Percentiles rank a stretch among this genome's conserved stretches.
Evolutionary conservation across 2,888 invertebrate species (phyloP).

Genomic region (Trichopoda pennipes): DNA sequence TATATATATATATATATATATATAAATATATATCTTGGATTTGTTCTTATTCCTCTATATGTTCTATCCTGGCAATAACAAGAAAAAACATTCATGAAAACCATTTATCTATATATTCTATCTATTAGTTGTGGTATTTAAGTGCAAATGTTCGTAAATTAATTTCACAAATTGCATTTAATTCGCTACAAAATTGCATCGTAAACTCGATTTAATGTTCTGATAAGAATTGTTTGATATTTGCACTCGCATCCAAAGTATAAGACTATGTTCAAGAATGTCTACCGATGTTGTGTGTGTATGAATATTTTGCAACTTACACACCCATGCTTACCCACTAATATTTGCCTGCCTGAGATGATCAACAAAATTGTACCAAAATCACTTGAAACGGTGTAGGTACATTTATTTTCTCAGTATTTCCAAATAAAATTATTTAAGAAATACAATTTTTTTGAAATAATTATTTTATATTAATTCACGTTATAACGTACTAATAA

Average conservation of each 20-base stretch:
- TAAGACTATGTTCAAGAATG: conserved; percentile 9
- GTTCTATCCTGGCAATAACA: conserved; percentile 2
- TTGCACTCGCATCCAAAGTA: conserved; percentile 20
- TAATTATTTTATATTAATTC: too few species aligned
- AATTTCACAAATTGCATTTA: conserved; percentile 76
- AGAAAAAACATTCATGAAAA: not conserved
- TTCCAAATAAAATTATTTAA: not conserved
- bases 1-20: not conserved
- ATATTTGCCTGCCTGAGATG: conserved; percentile 22
- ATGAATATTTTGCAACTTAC: conserved; percentile 5
- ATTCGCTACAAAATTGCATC: conserved; percentile 71
- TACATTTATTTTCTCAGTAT: not conserved
- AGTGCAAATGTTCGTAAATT: conserved; percentile 75
- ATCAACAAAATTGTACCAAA: not conserved
- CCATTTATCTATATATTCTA: conserved; percentile 71
- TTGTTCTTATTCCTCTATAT: conserved; percentile 1
- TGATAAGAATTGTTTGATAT: conserved; percentile 71
- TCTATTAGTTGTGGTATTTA: conserved; percentile 72
- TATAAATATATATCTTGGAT: not conserved
- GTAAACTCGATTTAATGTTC: conserved; percentile 72
- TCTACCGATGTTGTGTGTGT: not conserved
- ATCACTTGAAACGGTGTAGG: not conserved
- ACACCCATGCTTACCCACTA: conserved; percentile 57
- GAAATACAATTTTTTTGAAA: too few species aligned
- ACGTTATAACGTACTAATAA: too few species aligned